Evolutionary conservation across 2,888 invertebrate species (phyloP), one percentile per base, ranked within the genome.

Genomic region (Steinernema hermaphroditum): DNA sequence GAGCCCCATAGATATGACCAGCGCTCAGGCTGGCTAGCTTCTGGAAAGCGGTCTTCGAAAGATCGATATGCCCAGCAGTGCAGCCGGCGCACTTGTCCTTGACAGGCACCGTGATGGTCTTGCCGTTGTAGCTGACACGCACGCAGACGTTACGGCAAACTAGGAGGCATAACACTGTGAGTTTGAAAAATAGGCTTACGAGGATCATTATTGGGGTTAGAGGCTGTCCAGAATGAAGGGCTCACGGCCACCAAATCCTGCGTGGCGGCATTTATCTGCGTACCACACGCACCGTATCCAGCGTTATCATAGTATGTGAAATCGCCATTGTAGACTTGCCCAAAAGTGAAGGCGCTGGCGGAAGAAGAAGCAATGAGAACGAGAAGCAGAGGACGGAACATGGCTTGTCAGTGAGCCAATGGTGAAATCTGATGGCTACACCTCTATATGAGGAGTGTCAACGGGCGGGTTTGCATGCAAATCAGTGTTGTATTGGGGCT

Each of bases 121-220:
- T 74, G 4, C 74, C 74, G 16, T 74, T 74, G 37, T 74, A 74
- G 32, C 46, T 29, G 41, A 74, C 73, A 32, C 41, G 46, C 6
- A 74, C 43, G 29, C 74, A 74, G 43, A 41, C 43, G 19, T 74
- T 74, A 27, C 57, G 32, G 70, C 74, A 74, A 9, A 74, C 19
- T 41, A 16, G 43, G n/a, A n/a, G n/a, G n/a, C n/a, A n/a, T n/a
- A 41, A 41, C 43, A 41, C 8, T 12, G 43, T 8, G 16, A 41
- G 9, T 12, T 41, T 12, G 43, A 41, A 16, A 41, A 41, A 41
- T 41, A 8, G 16, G 43, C 43, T 14, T 41, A 41, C 43, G 9
- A 0, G 74, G 74, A 32, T 75, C 74, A 24, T 49, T 54, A 27
- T 74, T 74, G 27, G 74, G 74, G 54, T 74, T 74, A 2, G n/a